phyloP scores from a whole-genome alignment of 2,797 vertebrate species.

The Enteromius unitaeniatus region DNA sequence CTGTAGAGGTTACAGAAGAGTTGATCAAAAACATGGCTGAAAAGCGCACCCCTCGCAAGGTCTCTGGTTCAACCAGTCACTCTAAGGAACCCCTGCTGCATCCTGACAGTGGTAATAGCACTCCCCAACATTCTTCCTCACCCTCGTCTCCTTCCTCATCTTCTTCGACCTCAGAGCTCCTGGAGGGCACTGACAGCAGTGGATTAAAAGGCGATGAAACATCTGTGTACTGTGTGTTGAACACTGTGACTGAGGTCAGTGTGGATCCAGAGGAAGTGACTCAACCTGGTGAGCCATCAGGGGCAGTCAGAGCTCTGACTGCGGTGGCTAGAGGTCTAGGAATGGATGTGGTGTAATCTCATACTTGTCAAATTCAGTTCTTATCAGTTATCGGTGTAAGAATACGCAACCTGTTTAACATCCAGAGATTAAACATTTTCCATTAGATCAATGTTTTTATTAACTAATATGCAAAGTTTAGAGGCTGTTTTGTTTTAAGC shows the following conservation, averaged over 20 bases:
- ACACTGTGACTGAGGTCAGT: constrained; percentile 74
- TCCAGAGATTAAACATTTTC: background rate
- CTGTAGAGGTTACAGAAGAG: constrained; percentile 84
- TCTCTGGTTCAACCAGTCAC: constrained; percentile 60
- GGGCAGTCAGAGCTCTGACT: constrained; percentile 79
- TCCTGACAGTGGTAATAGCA: constrained; percentile 61
- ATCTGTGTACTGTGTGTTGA: constrained; percentile 80
- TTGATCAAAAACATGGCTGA: constrained; percentile 87
- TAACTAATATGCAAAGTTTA: background rate
- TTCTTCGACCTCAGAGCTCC: constrained; percentile 69
- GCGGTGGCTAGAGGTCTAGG: constrained; percentile 82
- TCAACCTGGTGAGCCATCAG: constrained; percentile 65
- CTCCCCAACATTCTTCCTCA: constrained; percentile 69
- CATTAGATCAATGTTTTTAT: background rate
- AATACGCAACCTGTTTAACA: background rate
- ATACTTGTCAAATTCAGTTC: background rate
- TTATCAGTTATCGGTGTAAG: constrained; percentile 61
- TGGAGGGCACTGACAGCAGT: constrained; percentile 64
- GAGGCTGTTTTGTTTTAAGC: background rate
- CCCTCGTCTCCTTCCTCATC: constrained; percentile 73
- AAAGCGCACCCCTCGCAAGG: constrained; percentile 74
- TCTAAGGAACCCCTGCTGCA: constrained; percentile 60
- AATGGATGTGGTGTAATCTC: constrained; percentile 80
- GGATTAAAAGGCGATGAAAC: constrained; percentile 61
- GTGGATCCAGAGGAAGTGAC: constrained; percentile 65